phyloP scores from a whole-genome alignment of 2,113 vertebrate species.

The Glareola pratincola region DNA sequence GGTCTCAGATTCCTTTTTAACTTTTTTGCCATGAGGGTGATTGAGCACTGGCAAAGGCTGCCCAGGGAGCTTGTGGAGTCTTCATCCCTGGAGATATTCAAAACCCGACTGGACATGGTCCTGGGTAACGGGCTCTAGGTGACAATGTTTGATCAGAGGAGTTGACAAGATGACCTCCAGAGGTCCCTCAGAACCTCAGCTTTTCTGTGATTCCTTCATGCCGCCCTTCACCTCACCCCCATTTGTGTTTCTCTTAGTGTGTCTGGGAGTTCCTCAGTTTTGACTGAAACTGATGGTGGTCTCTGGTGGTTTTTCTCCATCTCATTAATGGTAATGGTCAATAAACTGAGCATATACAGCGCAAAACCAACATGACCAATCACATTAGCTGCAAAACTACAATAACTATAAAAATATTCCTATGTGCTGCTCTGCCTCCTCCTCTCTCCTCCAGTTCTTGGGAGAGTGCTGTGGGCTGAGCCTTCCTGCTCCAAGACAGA shows the following conservation, averaged over 20 bases:
- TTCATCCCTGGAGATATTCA: neutral
- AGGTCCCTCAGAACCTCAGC: neutral
- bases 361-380: neutral
- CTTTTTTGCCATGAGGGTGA: neutral
- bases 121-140: neutral
- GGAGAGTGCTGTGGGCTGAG: neutral
- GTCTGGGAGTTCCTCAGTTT: neutral
- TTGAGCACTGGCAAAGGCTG: neutral
- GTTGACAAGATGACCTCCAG: neutral
- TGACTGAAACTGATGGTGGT: neutral
- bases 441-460: neutral
- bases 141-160: neutral
- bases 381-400: neutral
- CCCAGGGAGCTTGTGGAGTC: neutral
- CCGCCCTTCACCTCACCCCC: rapidly evolving
- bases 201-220: neutral
- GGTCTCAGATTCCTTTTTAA: neutral
- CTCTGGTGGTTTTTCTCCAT: neutral
- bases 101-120: neutral
- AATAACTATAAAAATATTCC: neutral
- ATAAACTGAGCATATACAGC: neutral
- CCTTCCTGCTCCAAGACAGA: neutral
- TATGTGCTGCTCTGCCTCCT: neutral
- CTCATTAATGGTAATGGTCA: neutral
- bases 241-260: neutral